Evolutionary conservation across 2,113 vertebrate genomes (phyloP).

Genomic region (Corvus hawaiiensis): DNA sequence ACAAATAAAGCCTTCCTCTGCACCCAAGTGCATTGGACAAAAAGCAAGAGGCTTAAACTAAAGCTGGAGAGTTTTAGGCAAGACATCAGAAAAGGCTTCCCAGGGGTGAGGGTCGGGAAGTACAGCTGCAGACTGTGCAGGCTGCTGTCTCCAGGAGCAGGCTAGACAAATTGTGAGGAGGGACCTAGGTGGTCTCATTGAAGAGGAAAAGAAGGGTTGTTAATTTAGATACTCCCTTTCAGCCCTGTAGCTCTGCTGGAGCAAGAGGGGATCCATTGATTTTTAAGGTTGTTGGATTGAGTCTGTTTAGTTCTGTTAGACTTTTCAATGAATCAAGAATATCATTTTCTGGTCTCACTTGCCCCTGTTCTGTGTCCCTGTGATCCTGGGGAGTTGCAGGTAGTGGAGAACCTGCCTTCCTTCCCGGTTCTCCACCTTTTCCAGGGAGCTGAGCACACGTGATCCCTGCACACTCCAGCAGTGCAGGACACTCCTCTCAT

Average conservation of each 20-base stretch:
- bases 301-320: background rate
- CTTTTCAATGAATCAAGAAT: background rate
- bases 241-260: background rate
- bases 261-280: background rate
- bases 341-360: background rate
- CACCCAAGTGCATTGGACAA: background rate
- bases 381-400: accelerated
- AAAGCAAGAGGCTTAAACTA: background rate
- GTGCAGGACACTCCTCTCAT: background rate
- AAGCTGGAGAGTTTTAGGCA: background rate
- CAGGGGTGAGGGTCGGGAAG: background rate
- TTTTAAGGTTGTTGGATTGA: accelerated
- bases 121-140: background rate
- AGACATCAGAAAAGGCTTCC: background rate
- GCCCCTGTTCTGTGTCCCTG: background rate
- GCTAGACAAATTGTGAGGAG: background rate
- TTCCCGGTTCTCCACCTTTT: background rate
- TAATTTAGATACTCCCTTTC: background rate
- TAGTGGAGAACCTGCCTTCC: background rate
- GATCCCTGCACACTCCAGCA: background rate
- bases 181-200: background rate
- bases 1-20: constrained; percentile 47
- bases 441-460: background rate
- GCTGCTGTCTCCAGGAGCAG: background rate
- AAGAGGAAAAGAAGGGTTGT: background rate